These are phyloP conservation scores for Eupithecia dodoneata DNA, from an alignment of 2,888 invertebrate species.

Conservation along the genomic window DNA sequence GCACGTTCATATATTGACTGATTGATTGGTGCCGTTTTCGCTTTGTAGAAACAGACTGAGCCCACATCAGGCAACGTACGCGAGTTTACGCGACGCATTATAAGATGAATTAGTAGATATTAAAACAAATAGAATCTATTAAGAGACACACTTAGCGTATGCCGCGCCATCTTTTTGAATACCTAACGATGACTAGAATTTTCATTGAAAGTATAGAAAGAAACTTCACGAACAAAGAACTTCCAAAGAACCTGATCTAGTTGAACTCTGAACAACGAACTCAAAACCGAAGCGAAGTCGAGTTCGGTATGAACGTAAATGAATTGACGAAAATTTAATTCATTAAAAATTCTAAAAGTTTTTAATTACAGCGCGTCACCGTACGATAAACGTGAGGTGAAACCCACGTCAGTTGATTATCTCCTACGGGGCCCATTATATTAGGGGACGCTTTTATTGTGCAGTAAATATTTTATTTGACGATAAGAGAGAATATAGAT, in stretches of 20 bases:
- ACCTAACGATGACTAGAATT: background rate
- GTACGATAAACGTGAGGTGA: constrained; percentile 35
- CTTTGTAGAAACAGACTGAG: background rate
- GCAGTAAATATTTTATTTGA: constrained; percentile 81
- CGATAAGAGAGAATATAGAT: constrained; percentile 76
- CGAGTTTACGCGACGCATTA: background rate
- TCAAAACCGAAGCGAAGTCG: background rate
- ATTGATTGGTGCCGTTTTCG: background rate
- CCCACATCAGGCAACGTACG: background rate
- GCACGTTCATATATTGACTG: background rate
- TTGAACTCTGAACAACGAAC: constrained; percentile 4
- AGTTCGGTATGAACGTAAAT: background rate
- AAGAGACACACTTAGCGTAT: background rate
- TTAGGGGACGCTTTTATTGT: constrained; percentile 75
- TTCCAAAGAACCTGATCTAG: background rate
- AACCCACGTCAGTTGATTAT: constrained; percentile 63
- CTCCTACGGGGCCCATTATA: constrained; percentile 76
- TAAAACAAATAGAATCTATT: background rate
- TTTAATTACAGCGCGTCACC: constrained; percentile 35
- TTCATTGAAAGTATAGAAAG: background rate
- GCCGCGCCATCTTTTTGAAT: background rate
- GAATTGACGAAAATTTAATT: constrained; percentile 18
- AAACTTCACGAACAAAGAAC: constrained; percentile 1
- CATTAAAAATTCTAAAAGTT: constrained; percentile 30
- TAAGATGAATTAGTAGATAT: background rate